Conservation (phyloP, 2,797 vertebrate species). For the Strix occidentalis region DNA sequence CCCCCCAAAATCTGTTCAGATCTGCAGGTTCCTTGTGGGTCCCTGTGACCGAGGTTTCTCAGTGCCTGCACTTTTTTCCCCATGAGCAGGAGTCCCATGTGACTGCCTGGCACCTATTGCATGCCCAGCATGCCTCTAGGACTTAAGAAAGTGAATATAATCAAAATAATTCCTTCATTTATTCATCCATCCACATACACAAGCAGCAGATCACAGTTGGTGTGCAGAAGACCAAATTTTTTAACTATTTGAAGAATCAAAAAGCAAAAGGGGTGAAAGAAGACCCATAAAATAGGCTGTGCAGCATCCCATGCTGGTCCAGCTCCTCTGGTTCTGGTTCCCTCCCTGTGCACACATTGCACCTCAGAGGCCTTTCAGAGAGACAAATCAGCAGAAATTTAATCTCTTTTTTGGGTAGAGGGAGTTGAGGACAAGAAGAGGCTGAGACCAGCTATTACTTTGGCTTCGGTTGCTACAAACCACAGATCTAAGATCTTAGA, state of each 20-base stretch:
- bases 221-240: neutral
- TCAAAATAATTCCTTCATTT: neutral
- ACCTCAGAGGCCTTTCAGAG: neutral
- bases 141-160: neutral
- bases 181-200: neutral
- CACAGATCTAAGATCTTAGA: no score
- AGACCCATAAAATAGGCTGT: neutral
- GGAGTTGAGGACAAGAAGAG: neutral
- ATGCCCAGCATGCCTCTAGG: neutral
- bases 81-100: accelerated
- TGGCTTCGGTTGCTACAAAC: neutral
- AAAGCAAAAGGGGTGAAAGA: neutral
- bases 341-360: no score
- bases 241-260: neutral
- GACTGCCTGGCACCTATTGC: neutral
- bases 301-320: accelerated
- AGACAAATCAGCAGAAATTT: no score
- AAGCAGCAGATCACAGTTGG: neutral
- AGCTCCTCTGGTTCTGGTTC: neutral
- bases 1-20: neutral
- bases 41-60: neutral
- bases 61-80: no score
- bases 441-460: neutral
- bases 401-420: neutral
- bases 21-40: neutral